Conservation (phyloP, 2,113 vertebrate species). For the Dromiciops gliroides region DNA sequence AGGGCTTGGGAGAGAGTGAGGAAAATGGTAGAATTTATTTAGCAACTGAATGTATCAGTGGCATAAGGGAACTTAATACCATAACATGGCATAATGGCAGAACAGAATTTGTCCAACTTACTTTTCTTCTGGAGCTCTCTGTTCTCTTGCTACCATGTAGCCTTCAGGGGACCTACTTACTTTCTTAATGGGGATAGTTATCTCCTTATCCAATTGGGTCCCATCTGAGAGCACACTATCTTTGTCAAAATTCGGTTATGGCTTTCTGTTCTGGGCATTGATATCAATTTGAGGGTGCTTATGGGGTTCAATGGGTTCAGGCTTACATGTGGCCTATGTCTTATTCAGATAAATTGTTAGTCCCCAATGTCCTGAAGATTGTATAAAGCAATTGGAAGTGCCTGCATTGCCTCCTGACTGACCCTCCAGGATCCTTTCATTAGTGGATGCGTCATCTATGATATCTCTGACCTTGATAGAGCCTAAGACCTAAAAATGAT, state of each 20-base stretch:
- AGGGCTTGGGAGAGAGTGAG: not conserved
- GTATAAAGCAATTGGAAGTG: conserved; percentile 25
- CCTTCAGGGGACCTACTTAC: conserved; percentile 8
- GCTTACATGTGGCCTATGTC: not conserved
- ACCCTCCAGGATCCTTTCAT: not conserved
- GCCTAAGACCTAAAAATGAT: not conserved
- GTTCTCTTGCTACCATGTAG: not conserved
- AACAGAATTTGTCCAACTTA: not conserved
- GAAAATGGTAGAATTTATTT: not conserved
- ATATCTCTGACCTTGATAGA: not conserved
- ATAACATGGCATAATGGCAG: not conserved
- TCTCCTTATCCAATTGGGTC: conserved; percentile 21
- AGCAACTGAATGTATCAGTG: conserved; percentile 11
- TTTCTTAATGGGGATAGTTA: not conserved
- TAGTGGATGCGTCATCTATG: conserved; percentile 8
- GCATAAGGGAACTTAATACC: not conserved
- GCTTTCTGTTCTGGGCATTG: conserved; percentile 15
- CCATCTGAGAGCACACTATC: not conserved
- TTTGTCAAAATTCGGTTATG: not conserved
- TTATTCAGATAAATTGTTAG: conserved; percentile 33
- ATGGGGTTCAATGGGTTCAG: not conserved
- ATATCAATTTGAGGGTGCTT: not conserved
- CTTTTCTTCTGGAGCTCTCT: conserved; percentile 19
- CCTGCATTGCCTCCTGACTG: not conserved
- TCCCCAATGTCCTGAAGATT: conserved; percentile 20